These are phyloP conservation scores for Porites evermanni DNA, from an alignment of 92 coral and sea anemone genomes.

Conservation along the genomic window DNA sequence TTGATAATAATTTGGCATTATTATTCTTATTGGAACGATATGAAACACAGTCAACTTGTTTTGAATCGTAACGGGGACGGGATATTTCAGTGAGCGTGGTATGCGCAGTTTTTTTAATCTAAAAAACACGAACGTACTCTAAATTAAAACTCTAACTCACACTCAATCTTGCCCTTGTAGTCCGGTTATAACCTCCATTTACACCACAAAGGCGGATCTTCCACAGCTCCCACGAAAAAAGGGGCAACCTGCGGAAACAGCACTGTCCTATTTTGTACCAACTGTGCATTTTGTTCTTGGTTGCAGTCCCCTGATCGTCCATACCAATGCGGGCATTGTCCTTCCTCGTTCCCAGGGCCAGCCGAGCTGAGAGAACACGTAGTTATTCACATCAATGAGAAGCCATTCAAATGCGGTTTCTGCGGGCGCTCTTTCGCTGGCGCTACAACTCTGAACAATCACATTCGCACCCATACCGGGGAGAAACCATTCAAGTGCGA, in stretches of 20 bases:
- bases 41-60: too few relatives aligned
- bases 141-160: too few relatives aligned
- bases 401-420: conserved; percentile 98
- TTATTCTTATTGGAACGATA: too few relatives aligned
- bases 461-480: conserved; percentile 97
- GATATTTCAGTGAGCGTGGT: too few relatives aligned
- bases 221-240: background rate
- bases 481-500: conserved; percentile 96
- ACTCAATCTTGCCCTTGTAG: too few relatives aligned
- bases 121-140: too few relatives aligned
- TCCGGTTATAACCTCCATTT: too few relatives aligned
- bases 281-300: background rate
- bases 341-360: conserved; percentile 92
- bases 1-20: too few relatives aligned
- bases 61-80: too few relatives aligned
- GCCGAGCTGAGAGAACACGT: conserved; percentile 95
- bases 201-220: too few relatives aligned
- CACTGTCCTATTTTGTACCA: too few relatives aligned
- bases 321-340: conserved; percentile 97
- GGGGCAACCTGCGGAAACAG: background rate
- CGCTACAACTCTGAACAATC: conserved; percentile 97
- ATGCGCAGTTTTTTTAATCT: too few relatives aligned
- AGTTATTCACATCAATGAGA: conserved; percentile 95
- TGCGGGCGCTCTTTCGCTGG: conserved; percentile 99
- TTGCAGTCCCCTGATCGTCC: conserved; percentile 87